phyloP scores from a whole-genome alignment of 2,888 invertebrate species.

The Amphipoea oculea region DNA sequence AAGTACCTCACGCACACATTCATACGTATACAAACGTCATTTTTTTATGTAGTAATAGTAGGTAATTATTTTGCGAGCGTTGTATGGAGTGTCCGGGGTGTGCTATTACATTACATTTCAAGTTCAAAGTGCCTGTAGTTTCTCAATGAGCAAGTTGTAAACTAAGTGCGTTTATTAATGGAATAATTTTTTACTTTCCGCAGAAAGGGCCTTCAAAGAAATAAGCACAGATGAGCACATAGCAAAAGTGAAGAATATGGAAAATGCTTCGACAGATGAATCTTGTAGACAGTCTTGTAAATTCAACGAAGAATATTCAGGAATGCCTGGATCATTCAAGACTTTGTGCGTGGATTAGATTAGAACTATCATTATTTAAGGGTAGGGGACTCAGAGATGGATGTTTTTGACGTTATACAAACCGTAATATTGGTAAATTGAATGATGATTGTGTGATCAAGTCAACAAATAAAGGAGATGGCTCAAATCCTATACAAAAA shows the following conservation, averaged over 20 bases:
- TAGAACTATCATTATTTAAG: background rate
- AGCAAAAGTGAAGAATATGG: conserved; percentile 57
- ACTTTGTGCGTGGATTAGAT: conserved; percentile 63
- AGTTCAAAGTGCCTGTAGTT: background rate
- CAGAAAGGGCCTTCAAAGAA: conserved; percentile 56
- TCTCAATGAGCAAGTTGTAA: background rate
- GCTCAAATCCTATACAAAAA: background rate
- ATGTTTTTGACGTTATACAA: background rate
- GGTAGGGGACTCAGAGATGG: background rate
- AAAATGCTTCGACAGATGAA: conserved; percentile 58
- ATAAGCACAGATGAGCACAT: conserved; percentile 58
- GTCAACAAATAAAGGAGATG: background rate
- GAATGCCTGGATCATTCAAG: conserved; percentile 68
- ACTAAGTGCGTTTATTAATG: background rate
- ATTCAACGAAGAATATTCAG: conserved; percentile 65
- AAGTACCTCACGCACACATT: too few relatives aligned
- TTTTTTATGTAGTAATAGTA: too few relatives aligned
- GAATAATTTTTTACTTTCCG: background rate
- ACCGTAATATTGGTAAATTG: background rate
- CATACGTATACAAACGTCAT: too few relatives aligned
- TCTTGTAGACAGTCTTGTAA: conserved; percentile 28
- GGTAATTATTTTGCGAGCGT: too few relatives aligned
- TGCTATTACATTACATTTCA: background rate
- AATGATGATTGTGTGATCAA: background rate
- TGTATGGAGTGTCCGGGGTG: too few relatives aligned